Evolutionary conservation across 1,140 invertebrate species (phyloP).

Genomic region (Maniola jurtina): DNA sequence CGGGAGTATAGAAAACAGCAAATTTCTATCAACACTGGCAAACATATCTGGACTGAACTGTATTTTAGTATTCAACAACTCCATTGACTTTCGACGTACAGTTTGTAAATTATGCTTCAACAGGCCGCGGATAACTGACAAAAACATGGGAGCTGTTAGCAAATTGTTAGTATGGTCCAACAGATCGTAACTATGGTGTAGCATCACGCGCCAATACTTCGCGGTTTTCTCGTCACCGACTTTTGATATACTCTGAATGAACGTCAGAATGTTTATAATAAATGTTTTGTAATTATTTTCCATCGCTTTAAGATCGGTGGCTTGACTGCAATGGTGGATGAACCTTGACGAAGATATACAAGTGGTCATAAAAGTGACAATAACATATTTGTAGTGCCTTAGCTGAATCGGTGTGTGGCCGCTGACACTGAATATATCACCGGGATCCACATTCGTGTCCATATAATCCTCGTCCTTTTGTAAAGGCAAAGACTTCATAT

Average conservation of each 20-base stretch:
- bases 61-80: constrained; percentile 89
- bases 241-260: constrained; percentile 83
- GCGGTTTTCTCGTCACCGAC: constrained; percentile 80
- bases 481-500: constrained; percentile 83
- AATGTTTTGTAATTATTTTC: constrained; percentile 82
- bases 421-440: constrained; percentile 84
- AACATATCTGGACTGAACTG: constrained; percentile 83
- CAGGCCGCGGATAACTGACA: constrained; percentile 86
- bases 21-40: constrained; percentile 64
- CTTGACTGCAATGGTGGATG: constrained; percentile 81
- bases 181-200: constrained; percentile 88
- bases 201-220: constrained; percentile 90
- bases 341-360: constrained; percentile 84
- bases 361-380: constrained; percentile 84
- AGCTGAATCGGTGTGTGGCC: constrained; percentile 85
- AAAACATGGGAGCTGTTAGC: constrained; percentile 87
- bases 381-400: constrained; percentile 89
- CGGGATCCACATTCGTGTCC: constrained; percentile 59
- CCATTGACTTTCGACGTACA: constrained; percentile 89
- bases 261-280: constrained; percentile 83
- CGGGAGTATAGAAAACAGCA: constrained; percentile 81
- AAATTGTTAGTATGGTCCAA: constrained; percentile 88
- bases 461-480: constrained; percentile 77
- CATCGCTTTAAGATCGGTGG: constrained; percentile 75
- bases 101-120: constrained; percentile 83